phyloP scores from a whole-genome alignment of 2,797 vertebrate species.

The Staurois parvus region DNA sequence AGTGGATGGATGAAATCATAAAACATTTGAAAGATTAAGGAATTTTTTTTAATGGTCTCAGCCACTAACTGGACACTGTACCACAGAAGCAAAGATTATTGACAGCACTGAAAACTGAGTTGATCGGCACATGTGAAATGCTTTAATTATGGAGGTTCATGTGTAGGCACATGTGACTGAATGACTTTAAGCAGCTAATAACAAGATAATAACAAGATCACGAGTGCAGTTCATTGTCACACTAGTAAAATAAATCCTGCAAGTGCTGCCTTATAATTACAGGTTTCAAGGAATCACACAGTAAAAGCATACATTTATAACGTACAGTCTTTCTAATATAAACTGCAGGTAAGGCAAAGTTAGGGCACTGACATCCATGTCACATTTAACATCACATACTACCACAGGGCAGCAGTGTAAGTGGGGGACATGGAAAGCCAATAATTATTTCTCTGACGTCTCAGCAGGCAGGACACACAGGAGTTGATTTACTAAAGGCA shows the following conservation, averaged over 20 bases:
- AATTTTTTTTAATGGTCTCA: no score
- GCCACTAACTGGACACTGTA: no score
- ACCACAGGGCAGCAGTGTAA: no score
- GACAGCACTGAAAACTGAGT: neutral
- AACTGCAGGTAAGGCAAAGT: neutral
- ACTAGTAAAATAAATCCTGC: neutral
- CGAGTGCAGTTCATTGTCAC: conserved; percentile 13
- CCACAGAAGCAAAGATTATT: neutral
- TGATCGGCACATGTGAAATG: neutral
- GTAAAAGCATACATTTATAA: no score
- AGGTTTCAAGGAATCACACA: neutral
- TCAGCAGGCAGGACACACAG: no score
- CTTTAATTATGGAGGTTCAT: neutral
- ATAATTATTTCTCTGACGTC: no score
- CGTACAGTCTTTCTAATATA: neutral
- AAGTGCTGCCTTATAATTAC: conserved; percentile 28
- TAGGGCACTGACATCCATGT: neutral
- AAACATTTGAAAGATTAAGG: no score
- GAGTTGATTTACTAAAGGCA: no score
- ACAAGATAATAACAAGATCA: conserved; percentile 13
- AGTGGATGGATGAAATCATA: no score
- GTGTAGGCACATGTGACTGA: conserved; percentile 26
- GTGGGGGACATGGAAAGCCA: no score
- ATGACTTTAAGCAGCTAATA: conserved; percentile 2
- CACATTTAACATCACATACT: no score